Percentiles rank a stretch among this genome's conserved stretches.
Evolutionary conservation across 37 sponge, comb jelly and placozoan genomes (phyloP).

Genomic region (Ianthella basta): DNA sequence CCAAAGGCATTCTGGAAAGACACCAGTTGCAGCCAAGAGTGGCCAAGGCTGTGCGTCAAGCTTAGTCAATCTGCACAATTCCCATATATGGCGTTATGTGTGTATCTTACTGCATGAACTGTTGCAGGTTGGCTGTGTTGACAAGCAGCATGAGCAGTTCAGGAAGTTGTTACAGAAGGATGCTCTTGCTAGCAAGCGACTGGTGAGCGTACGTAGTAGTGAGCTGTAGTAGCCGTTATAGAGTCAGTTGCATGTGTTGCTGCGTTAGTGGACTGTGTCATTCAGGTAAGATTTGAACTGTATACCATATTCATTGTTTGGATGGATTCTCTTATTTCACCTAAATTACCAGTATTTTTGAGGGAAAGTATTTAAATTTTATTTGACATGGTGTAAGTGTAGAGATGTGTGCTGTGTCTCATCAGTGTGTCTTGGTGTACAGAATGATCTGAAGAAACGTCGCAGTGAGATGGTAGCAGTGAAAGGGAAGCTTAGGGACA

Average conservation of each 20-base stretch:
- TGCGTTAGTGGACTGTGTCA: no score
- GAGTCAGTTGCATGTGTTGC: no score
- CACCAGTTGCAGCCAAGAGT: background rate
- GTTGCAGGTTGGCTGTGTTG: background rate
- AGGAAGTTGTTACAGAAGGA: background rate
- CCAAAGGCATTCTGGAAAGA: background rate
- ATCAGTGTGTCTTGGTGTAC: background rate
- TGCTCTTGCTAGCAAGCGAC: background rate
- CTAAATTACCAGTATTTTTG: no score
- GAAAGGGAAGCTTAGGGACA: slow-evolving; percentile 18
- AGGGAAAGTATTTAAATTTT: no score
- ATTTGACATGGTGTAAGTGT: no score
- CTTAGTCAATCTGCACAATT: background rate
- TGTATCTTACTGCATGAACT: background rate
- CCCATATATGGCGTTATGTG: background rate
- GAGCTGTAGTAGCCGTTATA: no score
- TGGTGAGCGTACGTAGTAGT: no score
- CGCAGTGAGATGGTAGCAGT: background rate
- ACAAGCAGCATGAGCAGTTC: slow-evolving; percentile 10
- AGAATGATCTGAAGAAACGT: slow-evolving; percentile 10
- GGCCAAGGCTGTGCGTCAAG: background rate
- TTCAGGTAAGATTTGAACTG: no score
- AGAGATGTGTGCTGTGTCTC: background rate
- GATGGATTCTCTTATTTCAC: no score
- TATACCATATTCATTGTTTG: no score